These are phyloP conservation scores for Sturnira hondurensis DNA, from an alignment of 2,113 vertebrate species.

Conservation along the genomic window DNA sequence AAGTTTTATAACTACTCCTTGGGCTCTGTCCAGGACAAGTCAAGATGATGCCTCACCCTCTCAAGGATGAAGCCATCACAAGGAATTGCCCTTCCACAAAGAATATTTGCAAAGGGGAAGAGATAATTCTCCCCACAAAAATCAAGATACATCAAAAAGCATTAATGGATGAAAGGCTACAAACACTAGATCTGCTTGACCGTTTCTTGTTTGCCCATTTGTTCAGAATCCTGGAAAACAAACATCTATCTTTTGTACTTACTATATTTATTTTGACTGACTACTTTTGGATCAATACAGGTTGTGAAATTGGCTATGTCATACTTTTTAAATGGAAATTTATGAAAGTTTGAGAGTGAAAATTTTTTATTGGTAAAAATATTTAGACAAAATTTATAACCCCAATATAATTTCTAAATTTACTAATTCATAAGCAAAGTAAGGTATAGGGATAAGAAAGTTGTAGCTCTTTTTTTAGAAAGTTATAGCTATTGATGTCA, in stretches of 20 bases:
- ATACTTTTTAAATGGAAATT: background rate
- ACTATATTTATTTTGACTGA: background rate
- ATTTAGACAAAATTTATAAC: background rate
- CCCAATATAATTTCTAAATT: background rate
- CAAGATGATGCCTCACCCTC: background rate
- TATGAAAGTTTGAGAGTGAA: background rate
- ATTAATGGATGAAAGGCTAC: background rate
- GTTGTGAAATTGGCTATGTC: background rate
- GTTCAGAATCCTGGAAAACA: background rate
- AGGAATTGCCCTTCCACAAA: background rate
- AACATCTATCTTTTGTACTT: background rate
- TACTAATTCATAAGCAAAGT: background rate
- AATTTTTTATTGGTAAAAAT: background rate
- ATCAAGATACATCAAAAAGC: background rate
- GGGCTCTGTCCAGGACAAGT: background rate
- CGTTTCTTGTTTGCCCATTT: background rate
- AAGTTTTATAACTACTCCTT: background rate
- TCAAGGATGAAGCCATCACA: background rate
- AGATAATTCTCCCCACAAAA: background rate
- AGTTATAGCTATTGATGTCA: background rate
- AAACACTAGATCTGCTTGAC: background rate
- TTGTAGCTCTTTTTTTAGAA: background rate
- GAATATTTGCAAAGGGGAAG: background rate
- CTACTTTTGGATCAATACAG: background rate
- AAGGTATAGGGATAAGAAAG: background rate